Conservation (phyloP, 2,113 vertebrate genomes). For the Ophthalmolycus amberensis region DNA sequence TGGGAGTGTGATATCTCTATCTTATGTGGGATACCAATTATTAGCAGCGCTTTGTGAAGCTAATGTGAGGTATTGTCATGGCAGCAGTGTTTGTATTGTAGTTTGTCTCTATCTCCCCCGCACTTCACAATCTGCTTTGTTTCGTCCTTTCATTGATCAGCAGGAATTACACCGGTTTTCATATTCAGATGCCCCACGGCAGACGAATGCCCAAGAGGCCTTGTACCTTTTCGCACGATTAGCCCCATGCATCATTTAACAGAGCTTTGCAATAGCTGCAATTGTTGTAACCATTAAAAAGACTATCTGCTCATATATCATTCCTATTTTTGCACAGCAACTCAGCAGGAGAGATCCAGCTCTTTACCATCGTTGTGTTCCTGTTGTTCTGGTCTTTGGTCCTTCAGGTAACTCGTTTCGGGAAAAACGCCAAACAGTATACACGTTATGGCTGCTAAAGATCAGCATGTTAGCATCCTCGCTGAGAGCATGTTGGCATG, state of each 20-base stretch:
- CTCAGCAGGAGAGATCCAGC: constrained; percentile 49
- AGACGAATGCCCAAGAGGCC: constrained; percentile 67
- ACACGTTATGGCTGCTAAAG: no score
- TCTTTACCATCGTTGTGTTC: constrained; percentile 5
- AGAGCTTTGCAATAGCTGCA: constrained; percentile 45
- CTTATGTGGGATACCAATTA: constrained; percentile 32
- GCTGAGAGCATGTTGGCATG: no score
- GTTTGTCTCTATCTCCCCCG: constrained; percentile 39
- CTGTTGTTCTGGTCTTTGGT: background rate
- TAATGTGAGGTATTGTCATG: constrained; percentile 48
- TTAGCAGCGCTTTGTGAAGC: constrained; percentile 45
- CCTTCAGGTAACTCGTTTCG: no score
- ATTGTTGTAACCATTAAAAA: constrained; percentile 58
- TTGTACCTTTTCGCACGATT: constrained; percentile 70
- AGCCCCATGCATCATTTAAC: constrained; percentile 63
- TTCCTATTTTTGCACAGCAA: constrained; percentile 28
- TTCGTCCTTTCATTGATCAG: constrained; percentile 64
- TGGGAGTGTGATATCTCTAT: constrained; percentile 26
- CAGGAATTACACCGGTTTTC: constrained; percentile 61
- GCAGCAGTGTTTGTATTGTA: constrained; percentile 31
- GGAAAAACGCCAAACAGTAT: no score
- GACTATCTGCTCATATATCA: constrained; percentile 44
- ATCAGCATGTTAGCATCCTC: no score
- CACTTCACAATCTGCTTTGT: constrained; percentile 55
- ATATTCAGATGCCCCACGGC: constrained; percentile 64